These are phyloP conservation scores for Scomber colias DNA, from an alignment of 2,113 vertebrate genomes.

Conservation along the genomic window DNA sequence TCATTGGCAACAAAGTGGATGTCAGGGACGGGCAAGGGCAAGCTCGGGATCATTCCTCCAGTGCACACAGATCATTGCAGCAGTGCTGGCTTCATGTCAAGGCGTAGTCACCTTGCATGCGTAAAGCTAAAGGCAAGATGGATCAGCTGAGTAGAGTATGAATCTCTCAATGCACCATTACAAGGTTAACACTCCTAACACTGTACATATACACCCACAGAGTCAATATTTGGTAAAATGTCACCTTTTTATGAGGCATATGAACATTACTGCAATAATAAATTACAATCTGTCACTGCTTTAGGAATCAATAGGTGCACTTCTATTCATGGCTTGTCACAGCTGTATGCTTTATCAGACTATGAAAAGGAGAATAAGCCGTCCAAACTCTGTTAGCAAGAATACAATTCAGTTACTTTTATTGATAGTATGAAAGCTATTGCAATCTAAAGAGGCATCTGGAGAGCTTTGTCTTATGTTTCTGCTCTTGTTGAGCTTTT, in stretches of 20 bases:
- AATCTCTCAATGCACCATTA: slow-evolving; percentile 35
- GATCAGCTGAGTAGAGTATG: slow-evolving; percentile 48
- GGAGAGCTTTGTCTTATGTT: background rate
- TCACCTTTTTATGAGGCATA: slow-evolving; percentile 39
- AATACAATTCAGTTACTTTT: background rate
- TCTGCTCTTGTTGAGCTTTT: background rate
- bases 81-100: slow-evolving; percentile 27
- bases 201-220: background rate
- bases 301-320: slow-evolving; percentile 8
- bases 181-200: slow-evolving; percentile 14
- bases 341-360: background rate
- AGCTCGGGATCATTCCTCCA: slow-evolving; percentile 41
- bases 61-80: slow-evolving; percentile 40
- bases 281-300: slow-evolving; percentile 24
- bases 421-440: background rate
- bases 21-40: slow-evolving; percentile 62
- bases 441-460: background rate
- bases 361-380: background rate
- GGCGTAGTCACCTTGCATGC: slow-evolving; percentile 32
- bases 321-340: background rate
- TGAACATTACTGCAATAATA: slow-evolving; percentile 23
- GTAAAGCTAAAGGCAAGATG: slow-evolving; percentile 52
- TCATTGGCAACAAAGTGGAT: slow-evolving; percentile 57
- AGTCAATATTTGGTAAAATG: slow-evolving; percentile 45
- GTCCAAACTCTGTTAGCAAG: background rate